phyloP scores from a whole-genome alignment of 2,888 invertebrate species.

The Tridacna gigas region DNA sequence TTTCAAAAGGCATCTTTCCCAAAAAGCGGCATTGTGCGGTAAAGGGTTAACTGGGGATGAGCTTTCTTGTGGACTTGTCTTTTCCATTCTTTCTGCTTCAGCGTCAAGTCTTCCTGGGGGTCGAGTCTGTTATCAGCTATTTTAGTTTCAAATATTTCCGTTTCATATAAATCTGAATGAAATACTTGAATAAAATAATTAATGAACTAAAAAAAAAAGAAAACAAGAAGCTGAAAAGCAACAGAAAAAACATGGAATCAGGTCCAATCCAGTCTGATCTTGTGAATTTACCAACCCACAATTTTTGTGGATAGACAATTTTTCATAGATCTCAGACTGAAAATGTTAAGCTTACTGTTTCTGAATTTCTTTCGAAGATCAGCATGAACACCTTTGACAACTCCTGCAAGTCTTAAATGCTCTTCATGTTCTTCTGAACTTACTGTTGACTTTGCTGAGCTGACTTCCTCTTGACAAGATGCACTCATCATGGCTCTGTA shows the following conservation, averaged over 20 bases:
- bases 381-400: slow-evolving; percentile 82
- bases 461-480: neutral
- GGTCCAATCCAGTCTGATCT: no score
- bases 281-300: neutral
- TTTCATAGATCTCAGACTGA: no score
- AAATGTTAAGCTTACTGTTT: slow-evolving; percentile 22
- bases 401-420: slow-evolving; percentile 76
- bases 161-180: no score
- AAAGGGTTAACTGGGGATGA: neutral
- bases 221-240: no score
- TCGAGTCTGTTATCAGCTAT: no score
- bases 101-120: no score
- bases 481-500: neutral
- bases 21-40: neutral
- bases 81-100: no score
- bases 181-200: no score
- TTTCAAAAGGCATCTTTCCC: neutral
- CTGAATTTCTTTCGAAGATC: slow-evolving; percentile 77
- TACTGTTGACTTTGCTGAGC: neutral
- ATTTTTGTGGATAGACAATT: neutral
- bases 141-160: no score
- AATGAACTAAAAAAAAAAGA: no score
- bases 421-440: slow-evolving; percentile 62
- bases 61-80: no score
- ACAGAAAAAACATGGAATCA: no score